Base-by-base conservation (phyloP, 2,888 invertebrate genomes). In the Vanessa cardui region DNA sequence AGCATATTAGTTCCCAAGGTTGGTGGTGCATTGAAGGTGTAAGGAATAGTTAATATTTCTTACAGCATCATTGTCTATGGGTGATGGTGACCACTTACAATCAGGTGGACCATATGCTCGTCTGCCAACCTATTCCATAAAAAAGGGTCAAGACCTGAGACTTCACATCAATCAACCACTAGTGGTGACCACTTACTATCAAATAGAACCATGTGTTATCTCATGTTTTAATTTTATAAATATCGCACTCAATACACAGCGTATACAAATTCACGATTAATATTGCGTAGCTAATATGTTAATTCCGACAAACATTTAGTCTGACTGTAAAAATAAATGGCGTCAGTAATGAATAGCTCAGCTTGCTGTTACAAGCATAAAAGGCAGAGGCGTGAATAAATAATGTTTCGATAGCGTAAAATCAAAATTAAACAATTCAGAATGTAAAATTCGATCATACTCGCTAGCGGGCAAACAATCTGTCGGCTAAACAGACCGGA, bases 401-500 rank as follows among this genome's bases (percentile, higher is more conserved):
- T 58, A 61, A 47, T 59, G 45, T 12, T 7, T 56, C 31, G 54
- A 59, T 58, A 61, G 26, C 33, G 52, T 64, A 58, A 58, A 58
- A 64, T 64, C 47, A 26, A 52, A 67, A 70, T 64, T 70, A 65
- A 60, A 65, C 54, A 67, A 69, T 68, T 69, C 64, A 59, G 58
- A 58, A 66, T 45, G 69, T 56, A 59, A 67, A 63, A 69, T 68
- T 60, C 62, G 52, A 68, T 63, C 66, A 64, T 69, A 69, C 66
- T 71, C 62, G 66, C 62, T 64, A 65, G 63, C 65, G 58, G 52
- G 71, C 72, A 62, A 64, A 70, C 62, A 59, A 68, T 68, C 63
- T 64, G 59, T 49, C 68, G 62, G 69, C 62, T 68, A 60, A 73
- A 70, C 68, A 68, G 64, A 62, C 67, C 71, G 73, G 33, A 71